Evolutionary conservation across 2,113 vertebrate species (phyloP), one percentile per base, ranked within the genome.

Genomic region (Collichthys lucidus): DNA sequence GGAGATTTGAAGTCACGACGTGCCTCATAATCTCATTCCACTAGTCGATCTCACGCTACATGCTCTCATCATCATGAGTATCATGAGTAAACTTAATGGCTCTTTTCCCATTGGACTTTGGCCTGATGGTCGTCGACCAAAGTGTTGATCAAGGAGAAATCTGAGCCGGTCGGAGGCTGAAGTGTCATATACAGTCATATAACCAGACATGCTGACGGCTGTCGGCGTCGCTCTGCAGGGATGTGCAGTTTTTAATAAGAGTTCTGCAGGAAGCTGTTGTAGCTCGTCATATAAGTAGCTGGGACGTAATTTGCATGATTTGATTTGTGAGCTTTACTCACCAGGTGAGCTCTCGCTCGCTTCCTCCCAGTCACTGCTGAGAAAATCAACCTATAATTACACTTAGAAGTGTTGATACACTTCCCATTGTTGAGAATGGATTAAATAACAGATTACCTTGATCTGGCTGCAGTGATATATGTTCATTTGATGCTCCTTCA

Each of bases 251-350:
- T 65, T 66, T 76, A 68, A 29, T 70, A 40, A 17, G 64, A 63
- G 71, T 65, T 74, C 59, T 65, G 57, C 11, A 50, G 64, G 19
- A 31, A 77, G 5, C 31, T 42, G 62, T 49, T 67, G 61, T 7
- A 57, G 24, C n/a, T 31, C 29, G 15, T 60, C 65, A 46, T 70
- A 53, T 69, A 74, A 71, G 63, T 24, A 75, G 56, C 60, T 35
- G 56, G 12, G 42, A 81, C 61, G 57, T 74, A 4, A 79, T 72
- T 79, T 82, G 63, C 73, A 77, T 75, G 62, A 82, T 79, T 60
- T 61, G 65, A 75, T 83, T 71, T 71, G 56, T 74, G 71, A 75
- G 69, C 56, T 82, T 77, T 64, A 47, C 74, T 78, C 74, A 82
- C 22, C 68, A 63, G 62, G 79, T 73, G 35, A 40, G 35, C 35